These are phyloP conservation scores for Takifugu bimaculatus DNA, from an alignment of 2,113 vertebrate genomes.

Conservation along the genomic window DNA sequence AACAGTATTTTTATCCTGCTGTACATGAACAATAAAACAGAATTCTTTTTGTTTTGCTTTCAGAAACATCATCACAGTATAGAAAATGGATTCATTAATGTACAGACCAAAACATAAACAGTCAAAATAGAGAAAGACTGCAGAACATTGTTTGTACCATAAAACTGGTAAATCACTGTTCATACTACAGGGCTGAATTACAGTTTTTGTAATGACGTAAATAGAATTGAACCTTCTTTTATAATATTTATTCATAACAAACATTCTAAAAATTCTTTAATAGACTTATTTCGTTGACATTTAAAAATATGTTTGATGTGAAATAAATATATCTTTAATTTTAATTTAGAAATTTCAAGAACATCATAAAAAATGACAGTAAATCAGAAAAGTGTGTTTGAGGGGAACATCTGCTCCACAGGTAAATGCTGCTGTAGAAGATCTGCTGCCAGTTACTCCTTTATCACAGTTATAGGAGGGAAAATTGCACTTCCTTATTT, in stretches of 20 bases:
- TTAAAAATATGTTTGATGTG: slow-evolving; percentile 26
- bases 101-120: slow-evolving; percentile 69
- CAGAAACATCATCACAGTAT: slow-evolving; percentile 9
- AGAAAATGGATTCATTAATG: slow-evolving; percentile 40
- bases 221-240: slow-evolving; percentile 38
- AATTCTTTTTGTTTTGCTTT: slow-evolving; percentile 17
- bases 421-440: slow-evolving; percentile 28
- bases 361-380: not conserved
- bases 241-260: slow-evolving; percentile 38
- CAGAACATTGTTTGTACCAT: slow-evolving; percentile 74
- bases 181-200: slow-evolving; percentile 63
- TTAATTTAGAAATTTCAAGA: slow-evolving; percentile 60
- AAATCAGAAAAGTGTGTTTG: no score
- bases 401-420: no score
- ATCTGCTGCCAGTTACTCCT: slow-evolving; percentile 54
- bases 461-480: slow-evolving; percentile 23
- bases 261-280: slow-evolving; percentile 41
- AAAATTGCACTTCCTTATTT: no score
- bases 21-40: slow-evolving; percentile 7
- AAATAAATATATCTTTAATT: slow-evolving; percentile 36
- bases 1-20: slow-evolving; percentile 22
- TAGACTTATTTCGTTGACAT: slow-evolving; percentile 30
- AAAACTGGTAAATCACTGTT: slow-evolving; percentile 75
- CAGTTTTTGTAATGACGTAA: slow-evolving; percentile 69
- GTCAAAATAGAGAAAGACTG: slow-evolving; percentile 53